Evolutionary conservation across 2,797 vertebrate genomes (phyloP).

Genomic region (Hybognathus amarus): DNA sequence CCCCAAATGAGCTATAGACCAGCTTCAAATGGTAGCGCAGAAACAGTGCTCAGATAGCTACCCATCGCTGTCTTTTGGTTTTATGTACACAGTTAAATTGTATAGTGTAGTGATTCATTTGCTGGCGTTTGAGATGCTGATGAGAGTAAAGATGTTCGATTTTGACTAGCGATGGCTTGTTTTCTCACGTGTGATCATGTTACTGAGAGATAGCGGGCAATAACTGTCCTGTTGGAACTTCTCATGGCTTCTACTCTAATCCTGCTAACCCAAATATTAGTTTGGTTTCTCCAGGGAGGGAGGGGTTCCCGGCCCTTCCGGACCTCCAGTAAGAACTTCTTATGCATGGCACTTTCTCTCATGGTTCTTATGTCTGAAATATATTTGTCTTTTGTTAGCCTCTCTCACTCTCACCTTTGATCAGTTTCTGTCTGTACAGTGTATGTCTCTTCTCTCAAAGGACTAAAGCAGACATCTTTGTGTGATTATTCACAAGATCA

Average conservation of each 20-base stretch:
- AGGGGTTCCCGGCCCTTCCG: conserved; percentile 90
- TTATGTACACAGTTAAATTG: background rate
- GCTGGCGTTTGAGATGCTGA: background rate
- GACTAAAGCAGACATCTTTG: background rate
- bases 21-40: conserved; percentile 45
- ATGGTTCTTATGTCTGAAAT: conserved; percentile 34
- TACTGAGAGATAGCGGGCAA: conserved; percentile 44
- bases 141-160: background rate
- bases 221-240: conserved; percentile 45
- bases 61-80: background rate
- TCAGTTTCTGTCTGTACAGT: background rate
- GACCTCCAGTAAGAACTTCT: conserved; percentile 91
- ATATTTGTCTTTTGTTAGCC: conserved; percentile 14
- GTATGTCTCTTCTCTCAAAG: background rate
- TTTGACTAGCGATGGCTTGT: conserved; percentile 21
- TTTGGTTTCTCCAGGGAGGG: conserved; percentile 85
- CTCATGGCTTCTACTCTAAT: conserved; percentile 65
- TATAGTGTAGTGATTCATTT: background rate
- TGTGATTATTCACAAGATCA: background rate
- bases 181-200: conserved; percentile 39
- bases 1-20: conserved; percentile 53
- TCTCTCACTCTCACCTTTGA: conserved; percentile 16
- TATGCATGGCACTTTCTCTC: conserved; percentile 59
- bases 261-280: conserved; percentile 74
- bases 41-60: conserved; percentile 45